A percentile compares a stretch with the other conserved stretches of the same genome.
phyloP scores from a whole-genome alignment of 2,888 invertebrate species.

The Synanthedon vespiformis region DNA sequence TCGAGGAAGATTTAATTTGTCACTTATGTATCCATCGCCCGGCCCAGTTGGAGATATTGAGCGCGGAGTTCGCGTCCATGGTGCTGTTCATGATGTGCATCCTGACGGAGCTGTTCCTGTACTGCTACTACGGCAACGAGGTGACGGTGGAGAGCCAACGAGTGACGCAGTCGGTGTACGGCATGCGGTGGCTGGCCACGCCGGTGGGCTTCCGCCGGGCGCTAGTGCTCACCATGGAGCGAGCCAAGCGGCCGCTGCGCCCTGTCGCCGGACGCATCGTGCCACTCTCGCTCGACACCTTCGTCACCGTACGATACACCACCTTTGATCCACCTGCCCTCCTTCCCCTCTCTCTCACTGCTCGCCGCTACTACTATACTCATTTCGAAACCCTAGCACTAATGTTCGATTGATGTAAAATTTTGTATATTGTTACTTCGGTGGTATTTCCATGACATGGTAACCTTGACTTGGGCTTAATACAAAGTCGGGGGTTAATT shows the following conservation, averaged over 20 bases:
- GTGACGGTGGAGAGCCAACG: slow-evolving; percentile 60
- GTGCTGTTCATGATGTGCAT: slow-evolving; percentile 65
- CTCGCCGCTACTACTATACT: neutral
- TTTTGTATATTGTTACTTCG: too few relatives aligned
- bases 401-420: too few relatives aligned
- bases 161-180: slow-evolving; percentile 47
- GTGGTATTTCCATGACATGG: too few relatives aligned
- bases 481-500: too few relatives aligned
- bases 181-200: slow-evolving; percentile 34
- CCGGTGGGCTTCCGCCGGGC: slow-evolving; percentile 8
- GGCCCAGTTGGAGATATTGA: slow-evolving; percentile 33
- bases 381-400: too few relatives aligned
- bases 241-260: slow-evolving; percentile 54
- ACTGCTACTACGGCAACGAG: slow-evolving; percentile 72
- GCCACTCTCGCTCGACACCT: slow-evolving; percentile 62
- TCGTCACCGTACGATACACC: slow-evolving; percentile 41
- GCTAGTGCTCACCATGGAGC: slow-evolving; percentile 41
- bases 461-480: too few relatives aligned
- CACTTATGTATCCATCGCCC: too few relatives aligned
- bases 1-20: too few relatives aligned
- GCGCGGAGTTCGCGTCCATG: slow-evolving; percentile 63
- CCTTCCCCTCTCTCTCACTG: neutral
- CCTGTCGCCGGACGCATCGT: slow-evolving; percentile 59
- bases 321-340: neutral
- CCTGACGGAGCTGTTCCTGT: slow-evolving; percentile 64